Conservation (phyloP, 2,113 vertebrate genomes). For the Craseonycteris thonglongyai region DNA sequence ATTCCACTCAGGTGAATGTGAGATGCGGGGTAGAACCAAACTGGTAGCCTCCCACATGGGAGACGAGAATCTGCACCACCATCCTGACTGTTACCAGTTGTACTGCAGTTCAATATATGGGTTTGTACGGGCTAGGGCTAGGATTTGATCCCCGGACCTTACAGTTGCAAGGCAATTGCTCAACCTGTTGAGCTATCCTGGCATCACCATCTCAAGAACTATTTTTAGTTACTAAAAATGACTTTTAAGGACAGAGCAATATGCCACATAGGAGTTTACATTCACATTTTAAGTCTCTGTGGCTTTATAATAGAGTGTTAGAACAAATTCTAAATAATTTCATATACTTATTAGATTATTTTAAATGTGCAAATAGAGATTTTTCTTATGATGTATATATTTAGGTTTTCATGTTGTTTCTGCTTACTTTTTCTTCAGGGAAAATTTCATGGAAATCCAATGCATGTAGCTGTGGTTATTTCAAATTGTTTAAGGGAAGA, state of each 20-base stretch:
- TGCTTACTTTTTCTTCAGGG: slow-evolving; percentile 78
- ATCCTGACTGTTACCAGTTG: no score
- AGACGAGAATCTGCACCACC: no score
- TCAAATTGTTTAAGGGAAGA: slow-evolving; percentile 94
- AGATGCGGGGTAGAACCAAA: no score
- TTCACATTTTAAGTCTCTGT: not conserved
- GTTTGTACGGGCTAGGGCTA: no score
- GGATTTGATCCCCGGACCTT: no score
- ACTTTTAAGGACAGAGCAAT: not conserved
- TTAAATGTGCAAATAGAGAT: slow-evolving; percentile 17
- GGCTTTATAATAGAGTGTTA: not conserved
- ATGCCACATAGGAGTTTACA: not conserved
- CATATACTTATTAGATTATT: not conserved
- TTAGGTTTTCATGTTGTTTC: not conserved
- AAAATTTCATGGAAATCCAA: slow-evolving; percentile 90
- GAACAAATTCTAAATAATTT: not conserved
- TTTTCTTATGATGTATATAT: not conserved
- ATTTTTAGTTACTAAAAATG: not conserved
- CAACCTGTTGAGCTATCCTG: no score
- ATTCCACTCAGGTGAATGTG: no score
- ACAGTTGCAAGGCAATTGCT: no score
- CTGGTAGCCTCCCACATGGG: no score
- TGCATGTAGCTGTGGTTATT: slow-evolving; percentile 90
- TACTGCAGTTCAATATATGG: no score
- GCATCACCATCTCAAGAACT: no score